These are phyloP conservation scores for Xylota sylvarum DNA, from an alignment of 2,888 invertebrate species.

Conservation along the genomic window DNA sequence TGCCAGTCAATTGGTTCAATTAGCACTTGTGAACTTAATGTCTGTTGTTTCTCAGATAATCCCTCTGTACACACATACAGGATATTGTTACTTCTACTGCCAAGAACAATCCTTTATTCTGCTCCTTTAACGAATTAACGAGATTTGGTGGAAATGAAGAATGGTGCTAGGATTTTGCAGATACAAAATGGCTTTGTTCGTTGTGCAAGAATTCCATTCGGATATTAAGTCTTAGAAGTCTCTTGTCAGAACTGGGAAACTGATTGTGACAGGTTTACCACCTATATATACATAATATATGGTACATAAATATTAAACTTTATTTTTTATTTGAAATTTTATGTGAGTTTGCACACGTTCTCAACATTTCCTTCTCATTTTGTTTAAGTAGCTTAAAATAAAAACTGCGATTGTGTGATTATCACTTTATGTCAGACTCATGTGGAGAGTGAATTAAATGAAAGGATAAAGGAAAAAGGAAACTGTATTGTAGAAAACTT, in stretches of 20 bases:
- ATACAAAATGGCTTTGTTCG: slow-evolving; percentile 28
- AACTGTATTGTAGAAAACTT: neutral
- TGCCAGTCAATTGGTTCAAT: slow-evolving; percentile 71
- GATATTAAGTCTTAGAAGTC: slow-evolving; percentile 6
- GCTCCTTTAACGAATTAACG: slow-evolving; percentile 63
- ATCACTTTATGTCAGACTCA: slow-evolving; percentile 52
- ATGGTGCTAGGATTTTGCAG: slow-evolving; percentile 33
- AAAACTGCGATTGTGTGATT: slow-evolving; percentile 30
- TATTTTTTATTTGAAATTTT: slow-evolving; percentile 46
- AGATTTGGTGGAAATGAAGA: slow-evolving; percentile 49
- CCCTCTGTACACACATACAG: slow-evolving; percentile 17
- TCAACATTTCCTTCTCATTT: slow-evolving; percentile 2
- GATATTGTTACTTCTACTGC: slow-evolving; percentile 25
- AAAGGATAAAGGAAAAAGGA: neutral
- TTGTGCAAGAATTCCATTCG: slow-evolving; percentile 29
- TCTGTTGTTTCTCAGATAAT: slow-evolving; percentile 61
- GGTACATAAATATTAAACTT: slow-evolving; percentile 22
- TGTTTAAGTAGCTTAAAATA: neutral
- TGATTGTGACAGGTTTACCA: slow-evolving; percentile 58
- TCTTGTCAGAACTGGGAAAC: slow-evolving; percentile 31
- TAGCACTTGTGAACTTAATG: slow-evolving; percentile 68
- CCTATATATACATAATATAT: no score
- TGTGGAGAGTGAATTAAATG: neutral
- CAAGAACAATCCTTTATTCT: slow-evolving; percentile 56
- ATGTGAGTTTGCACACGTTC: neutral